Evolutionary conservation across 2,888 invertebrate genomes (phyloP), one percentile per base, ranked within the genome.

Genomic region (Eurytoma californica): DNA sequence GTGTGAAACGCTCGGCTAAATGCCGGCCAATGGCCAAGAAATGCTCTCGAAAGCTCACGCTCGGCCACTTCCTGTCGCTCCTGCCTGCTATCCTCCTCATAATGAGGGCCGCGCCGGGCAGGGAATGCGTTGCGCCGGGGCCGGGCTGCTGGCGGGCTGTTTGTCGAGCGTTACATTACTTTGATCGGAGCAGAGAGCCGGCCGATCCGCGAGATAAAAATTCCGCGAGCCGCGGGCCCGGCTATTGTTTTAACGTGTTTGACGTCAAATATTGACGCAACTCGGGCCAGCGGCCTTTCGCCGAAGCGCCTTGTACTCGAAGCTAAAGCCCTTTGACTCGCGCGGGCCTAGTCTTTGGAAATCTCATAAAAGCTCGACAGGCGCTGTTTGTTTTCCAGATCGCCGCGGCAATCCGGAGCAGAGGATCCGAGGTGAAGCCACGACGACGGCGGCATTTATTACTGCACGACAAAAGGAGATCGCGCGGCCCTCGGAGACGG

Each of bases 241-340:
- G 61, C 88, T 89, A 90, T 90, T 90, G 90, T 90, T 89, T 89
- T 87, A 89, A 88, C 89, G 89, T 90, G 89, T 90, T 90, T 89
- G 89, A 89, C 39, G 86, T 89, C 88, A 89, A 90, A 90, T 89
- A 90, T 90, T 90, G 89, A 90, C 89, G 88, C 86, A 39, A 39
- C 39, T 39, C 39, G 39, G 39, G n/a, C 57, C 57, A 57, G 57
- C 57, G 57, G n/a, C 61, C 66, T 73, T 80, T 72, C 78, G 73
- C 81, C 70, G 72, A 55, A 47, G 66, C 72, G 61, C 61, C 51
- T 68, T 16, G 49, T 51, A 39, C 20, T 58, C 39, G 39, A 7
- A 14, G 24, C 28, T 61, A 20, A 14, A 16, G 61, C 61, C 14
- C 61, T 61, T 61, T 61, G 24, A 28, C 61, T 61, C 61, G 73